Evolutionary conservation across 2,113 vertebrate species (phyloP), one percentile per base, ranked within the genome.

Genomic region (Tragulus kanchil): DNA sequence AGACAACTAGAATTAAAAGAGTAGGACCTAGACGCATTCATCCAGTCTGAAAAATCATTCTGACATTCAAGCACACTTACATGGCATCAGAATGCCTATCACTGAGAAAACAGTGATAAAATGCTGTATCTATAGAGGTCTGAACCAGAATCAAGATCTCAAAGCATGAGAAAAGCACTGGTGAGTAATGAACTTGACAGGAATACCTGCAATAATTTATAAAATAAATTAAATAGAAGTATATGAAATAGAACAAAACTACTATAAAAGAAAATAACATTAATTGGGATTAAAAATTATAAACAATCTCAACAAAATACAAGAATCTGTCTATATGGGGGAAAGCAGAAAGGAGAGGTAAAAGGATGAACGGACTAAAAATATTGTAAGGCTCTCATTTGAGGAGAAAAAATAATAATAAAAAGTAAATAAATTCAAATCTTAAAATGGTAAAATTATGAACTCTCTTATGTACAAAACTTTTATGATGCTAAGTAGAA

Each of bases 401-500:
- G 21, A 84, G 52, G 71, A 91, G 7, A 21, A 42, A 77, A 42
- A 64, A 50, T 59, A 69, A 77, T 65, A 61, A 94, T 14, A 26
- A 75, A 69, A 87, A 50, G 45, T 64, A 90, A 85, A 58, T 64
- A 69, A 94, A 69, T 50, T 77, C 42, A 93, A 16, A 77, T 82
- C 28, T 45, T 36, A 7, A 89, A 90, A 96, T 85, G 36, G 9
- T 54, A 85, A 89, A 94, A 91, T 58, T 79, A 50, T 61, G 89
- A 96, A 89, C 21, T 89, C 8, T 3, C 19, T 15, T 67, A 50
- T 42, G 52, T 82, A 81, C 5, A 61, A 69, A 93, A 75, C 3
- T 75, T 82, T 64, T n/a, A 89, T 89, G 42, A 89, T 82, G 16
- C 64, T 89, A 79, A 79, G 65, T 26, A 85, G 54, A 88, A 95